Conservation (phyloP, 2,113 vertebrate genomes). For the Rallus limicola region DNA sequence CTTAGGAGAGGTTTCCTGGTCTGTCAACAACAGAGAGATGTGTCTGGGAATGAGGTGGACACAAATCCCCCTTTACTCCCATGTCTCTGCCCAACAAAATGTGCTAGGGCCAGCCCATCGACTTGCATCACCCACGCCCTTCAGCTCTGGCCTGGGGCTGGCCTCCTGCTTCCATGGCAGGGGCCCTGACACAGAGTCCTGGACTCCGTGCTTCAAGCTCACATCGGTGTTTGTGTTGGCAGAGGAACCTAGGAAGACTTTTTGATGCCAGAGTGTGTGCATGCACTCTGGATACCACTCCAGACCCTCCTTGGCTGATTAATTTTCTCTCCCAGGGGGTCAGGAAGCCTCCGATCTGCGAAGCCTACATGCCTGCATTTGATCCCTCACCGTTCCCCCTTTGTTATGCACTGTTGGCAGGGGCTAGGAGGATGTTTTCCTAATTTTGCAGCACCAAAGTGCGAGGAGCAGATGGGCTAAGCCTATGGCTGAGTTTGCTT, state of each 20-base stretch:
- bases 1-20: neutral
- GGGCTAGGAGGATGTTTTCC: neutral
- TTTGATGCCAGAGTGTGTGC: neutral
- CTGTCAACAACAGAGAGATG: neutral
- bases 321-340: neutral
- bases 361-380: neutral
- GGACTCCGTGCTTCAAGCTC: neutral
- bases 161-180: fast-evolving
- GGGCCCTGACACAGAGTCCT: neutral
- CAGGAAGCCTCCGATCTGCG: neutral
- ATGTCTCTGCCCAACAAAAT: fast-evolving
- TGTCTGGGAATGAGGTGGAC: neutral
- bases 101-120: neutral
- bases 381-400: fast-evolving
- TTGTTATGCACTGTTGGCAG: neutral
- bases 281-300: neutral
- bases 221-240: neutral
- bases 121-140: neutral
- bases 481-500: neutral
- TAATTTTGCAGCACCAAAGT: neutral
- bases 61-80: neutral
- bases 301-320: neutral
- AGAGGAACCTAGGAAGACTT: neutral
- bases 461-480: neutral
- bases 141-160: neutral